Conservation (phyloP, 2,797 vertebrate genomes). For the Falco columbarius region DNA sequence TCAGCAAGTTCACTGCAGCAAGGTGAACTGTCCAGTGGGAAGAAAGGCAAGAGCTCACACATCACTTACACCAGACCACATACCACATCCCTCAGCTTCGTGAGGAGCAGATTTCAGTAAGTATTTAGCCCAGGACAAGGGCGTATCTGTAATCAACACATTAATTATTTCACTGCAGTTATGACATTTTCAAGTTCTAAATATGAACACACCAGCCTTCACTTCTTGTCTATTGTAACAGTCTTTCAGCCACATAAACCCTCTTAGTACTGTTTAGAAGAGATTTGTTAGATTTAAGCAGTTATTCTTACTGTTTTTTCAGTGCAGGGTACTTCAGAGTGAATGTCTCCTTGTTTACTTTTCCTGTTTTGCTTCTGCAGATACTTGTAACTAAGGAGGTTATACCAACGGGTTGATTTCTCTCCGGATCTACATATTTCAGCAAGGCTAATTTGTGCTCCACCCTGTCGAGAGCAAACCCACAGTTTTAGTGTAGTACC, state of each 20-base stretch:
- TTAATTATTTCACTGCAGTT: neutral
- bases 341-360: slow-evolving; percentile 62
- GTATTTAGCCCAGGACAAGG: neutral
- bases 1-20: neutral
- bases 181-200: neutral
- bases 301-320: slow-evolving; percentile 72
- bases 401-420: slow-evolving; percentile 89
- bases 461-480: slow-evolving; percentile 79
- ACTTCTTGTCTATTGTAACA: neutral
- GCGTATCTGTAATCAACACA: neutral
- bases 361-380: slow-evolving; percentile 82
- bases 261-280: neutral
- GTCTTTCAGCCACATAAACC: neutral
- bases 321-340: slow-evolving; percentile 48
- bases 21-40: neutral
- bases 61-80: neutral
- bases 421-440: slow-evolving; percentile 87
- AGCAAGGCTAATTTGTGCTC: slow-evolving; percentile 94
- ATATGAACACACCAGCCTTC: neutral
- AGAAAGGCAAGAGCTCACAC: neutral
- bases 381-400: slow-evolving; percentile 88
- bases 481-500: neutral
- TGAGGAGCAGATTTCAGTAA: neutral
- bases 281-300: neutral
- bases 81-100: neutral